Evolutionary conservation across 2,888 invertebrate species (phyloP).

Genomic region (Tethea ocularis): DNA sequence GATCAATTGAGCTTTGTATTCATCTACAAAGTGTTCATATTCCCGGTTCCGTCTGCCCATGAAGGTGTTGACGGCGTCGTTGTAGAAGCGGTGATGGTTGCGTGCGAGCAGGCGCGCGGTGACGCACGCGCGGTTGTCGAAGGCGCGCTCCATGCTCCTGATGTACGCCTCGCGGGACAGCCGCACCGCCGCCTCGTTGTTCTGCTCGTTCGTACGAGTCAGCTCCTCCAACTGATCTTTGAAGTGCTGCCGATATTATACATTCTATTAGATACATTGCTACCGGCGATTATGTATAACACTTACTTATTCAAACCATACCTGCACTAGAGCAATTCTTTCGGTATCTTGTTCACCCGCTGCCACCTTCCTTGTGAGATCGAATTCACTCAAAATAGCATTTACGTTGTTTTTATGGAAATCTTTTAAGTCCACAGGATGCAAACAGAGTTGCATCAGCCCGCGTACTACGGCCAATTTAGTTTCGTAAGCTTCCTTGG

Average conservation of each 20-base stretch:
- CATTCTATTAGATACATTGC: not conserved
- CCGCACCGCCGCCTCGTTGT: constrained; percentile 14
- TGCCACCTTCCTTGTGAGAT: not conserved
- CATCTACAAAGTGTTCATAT: constrained; percentile 10
- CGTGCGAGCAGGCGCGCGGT: not conserved
- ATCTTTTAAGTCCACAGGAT: constrained; percentile 18
- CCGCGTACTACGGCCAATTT: not conserved
- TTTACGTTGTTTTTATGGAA: constrained; percentile 11
- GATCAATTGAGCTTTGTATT: constrained; percentile 10
- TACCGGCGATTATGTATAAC: not conserved
- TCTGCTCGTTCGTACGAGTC: constrained; percentile 17
- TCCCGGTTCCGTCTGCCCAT: constrained; percentile 15
- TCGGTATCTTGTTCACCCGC: not conserved
- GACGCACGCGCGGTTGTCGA: not conserved
- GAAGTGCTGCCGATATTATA: not conserved
- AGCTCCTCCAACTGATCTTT: constrained; percentile 9
- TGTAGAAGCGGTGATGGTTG: not conserved
- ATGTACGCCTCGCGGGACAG: constrained; percentile 17
- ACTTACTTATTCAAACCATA: not conserved
- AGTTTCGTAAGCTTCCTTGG: not conserved
- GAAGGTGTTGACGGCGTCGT: constrained; percentile 17
- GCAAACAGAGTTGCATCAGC: constrained; percentile 26
- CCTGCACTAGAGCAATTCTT: constrained; percentile 5
- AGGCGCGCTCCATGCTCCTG: not conserved
- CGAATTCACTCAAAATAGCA: not conserved